These are phyloP conservation scores for Pseudomyrmex concolor DNA, from an alignment of 1,140 invertebrate species.

Conservation along the genomic window DNA sequence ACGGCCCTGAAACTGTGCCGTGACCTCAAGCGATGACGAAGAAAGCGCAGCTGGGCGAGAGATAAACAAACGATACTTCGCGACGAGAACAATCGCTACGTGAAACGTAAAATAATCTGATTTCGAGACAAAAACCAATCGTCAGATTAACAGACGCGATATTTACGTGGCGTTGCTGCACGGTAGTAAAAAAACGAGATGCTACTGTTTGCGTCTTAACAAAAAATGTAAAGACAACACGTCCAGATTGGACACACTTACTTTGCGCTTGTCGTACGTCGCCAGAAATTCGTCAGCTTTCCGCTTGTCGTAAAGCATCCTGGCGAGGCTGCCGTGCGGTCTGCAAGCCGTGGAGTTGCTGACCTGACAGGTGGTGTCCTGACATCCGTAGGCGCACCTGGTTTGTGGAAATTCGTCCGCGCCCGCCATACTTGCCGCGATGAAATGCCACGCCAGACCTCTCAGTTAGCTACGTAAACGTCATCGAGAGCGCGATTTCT, in stretches of 20 bases:
- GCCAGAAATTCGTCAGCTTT: constrained; percentile 88
- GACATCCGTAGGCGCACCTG: constrained; percentile 65
- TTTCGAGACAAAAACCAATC: too few relatives aligned
- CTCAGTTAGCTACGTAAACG: constrained; percentile 5
- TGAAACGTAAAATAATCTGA: too few relatives aligned
- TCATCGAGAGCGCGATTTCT: constrained; percentile 25
- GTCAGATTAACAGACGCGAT: too few relatives aligned
- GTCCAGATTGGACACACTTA: constrained; percentile 82
- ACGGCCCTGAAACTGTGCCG: too few relatives aligned
- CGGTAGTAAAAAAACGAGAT: too few relatives aligned
- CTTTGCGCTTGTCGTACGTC: constrained; percentile 88
- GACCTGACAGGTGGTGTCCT: constrained; percentile 65
- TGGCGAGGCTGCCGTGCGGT: constrained; percentile 88
- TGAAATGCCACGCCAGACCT: not conserved
- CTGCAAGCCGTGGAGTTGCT: constrained; percentile 56
- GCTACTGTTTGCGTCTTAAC: too few relatives aligned
- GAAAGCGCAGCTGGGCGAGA: too few relatives aligned
- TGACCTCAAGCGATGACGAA: too few relatives aligned
- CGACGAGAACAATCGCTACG: too few relatives aligned
- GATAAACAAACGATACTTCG: too few relatives aligned
- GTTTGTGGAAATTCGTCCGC: constrained; percentile 50
- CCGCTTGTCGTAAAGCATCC: constrained; percentile 89
- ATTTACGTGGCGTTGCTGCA: too few relatives aligned
- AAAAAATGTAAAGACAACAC: constrained; percentile 15
- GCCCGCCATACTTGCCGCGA: constrained; percentile 53